Evolutionary conservation across 2,113 vertebrate genomes (phyloP).

Genomic region (Crocuta crocuta): DNA sequence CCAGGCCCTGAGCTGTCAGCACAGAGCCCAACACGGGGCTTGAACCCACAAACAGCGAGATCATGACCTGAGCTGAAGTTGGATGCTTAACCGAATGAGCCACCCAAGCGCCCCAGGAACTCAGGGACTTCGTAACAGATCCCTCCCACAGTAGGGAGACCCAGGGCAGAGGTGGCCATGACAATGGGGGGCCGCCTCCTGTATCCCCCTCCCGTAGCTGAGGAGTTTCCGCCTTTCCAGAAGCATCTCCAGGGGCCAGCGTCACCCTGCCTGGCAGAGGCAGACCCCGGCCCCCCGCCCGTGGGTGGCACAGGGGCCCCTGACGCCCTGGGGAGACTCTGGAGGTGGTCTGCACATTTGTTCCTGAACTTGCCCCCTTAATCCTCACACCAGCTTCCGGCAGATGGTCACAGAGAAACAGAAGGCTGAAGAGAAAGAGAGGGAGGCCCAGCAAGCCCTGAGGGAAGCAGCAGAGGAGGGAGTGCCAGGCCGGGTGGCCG

Average conservation of each 20-base stretch:
- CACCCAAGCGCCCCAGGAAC: neutral
- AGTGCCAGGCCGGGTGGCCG: rapidly evolving
- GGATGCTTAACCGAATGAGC: too few species aligned
- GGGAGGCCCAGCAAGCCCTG: constrained; percentile 76
- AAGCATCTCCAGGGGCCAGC: neutral
- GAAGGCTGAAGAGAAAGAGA: constrained; percentile 82
- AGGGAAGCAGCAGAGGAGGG: neutral
- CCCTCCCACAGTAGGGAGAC: neutral
- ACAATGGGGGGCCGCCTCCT: neutral
- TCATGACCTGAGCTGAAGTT: too few species aligned
- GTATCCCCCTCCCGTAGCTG: neutral
- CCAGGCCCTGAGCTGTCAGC: too few species aligned
- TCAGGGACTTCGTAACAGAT: neutral
- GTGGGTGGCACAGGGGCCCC: neutral
- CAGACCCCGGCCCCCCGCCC: neutral
- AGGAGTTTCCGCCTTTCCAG: neutral
- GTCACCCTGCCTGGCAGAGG: neutral
- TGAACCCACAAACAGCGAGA: too few species aligned
- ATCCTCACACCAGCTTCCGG: constrained; percentile 78
- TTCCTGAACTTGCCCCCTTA: neutral
- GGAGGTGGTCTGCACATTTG: rapidly evolving
- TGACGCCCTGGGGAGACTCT: neutral
- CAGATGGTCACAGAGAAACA: constrained; percentile 84
- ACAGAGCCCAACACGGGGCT: too few species aligned
- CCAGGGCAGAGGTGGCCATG: neutral